phyloP scores from a whole-genome alignment of 1,140 invertebrate genomes.

The Hestina assimilis region DNA sequence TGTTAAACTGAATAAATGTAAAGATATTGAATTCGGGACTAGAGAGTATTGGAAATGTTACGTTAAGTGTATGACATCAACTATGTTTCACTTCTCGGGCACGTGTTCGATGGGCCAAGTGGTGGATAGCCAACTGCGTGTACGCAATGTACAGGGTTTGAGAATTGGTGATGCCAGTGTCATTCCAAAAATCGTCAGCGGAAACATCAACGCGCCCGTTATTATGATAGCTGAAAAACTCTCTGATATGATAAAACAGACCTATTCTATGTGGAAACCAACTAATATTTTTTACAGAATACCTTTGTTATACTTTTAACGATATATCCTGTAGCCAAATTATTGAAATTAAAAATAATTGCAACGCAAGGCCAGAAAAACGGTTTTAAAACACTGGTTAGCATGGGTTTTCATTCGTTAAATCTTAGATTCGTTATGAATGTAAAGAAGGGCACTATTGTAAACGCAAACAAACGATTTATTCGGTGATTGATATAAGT shows the following conservation, averaged over 20 bases:
- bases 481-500: too few relatives aligned
- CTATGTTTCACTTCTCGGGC: conserved; percentile 68
- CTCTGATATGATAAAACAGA: conserved; percentile 66
- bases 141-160: conserved; percentile 52
- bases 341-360: too few relatives aligned
- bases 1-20: conserved; percentile 14
- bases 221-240: conserved; percentile 88
- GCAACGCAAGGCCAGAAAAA: too few relatives aligned
- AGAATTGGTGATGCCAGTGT: conserved; percentile 48
- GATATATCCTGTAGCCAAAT: too few relatives aligned
- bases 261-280: neutral
- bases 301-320: too few relatives aligned
- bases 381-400: too few relatives aligned
- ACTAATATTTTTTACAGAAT: too few relatives aligned
- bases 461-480: too few relatives aligned
- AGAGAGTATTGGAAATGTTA: conserved; percentile 25
- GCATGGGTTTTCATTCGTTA: too few relatives aligned
- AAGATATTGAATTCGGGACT: conserved; percentile 1
- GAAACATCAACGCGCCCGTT: conserved; percentile 81
- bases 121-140: conserved; percentile 63
- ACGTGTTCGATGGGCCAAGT: conserved; percentile 78
- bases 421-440: too few relatives aligned
- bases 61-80: conserved; percentile 17
- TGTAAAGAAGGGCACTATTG: too few relatives aligned
- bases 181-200: conserved; percentile 74